A percentile compares a stretch with the other conserved stretches of the same genome.
phyloP scores from a whole-genome alignment of 1,140 invertebrate genomes.

The Rhopalosiphum maidis region DNA sequence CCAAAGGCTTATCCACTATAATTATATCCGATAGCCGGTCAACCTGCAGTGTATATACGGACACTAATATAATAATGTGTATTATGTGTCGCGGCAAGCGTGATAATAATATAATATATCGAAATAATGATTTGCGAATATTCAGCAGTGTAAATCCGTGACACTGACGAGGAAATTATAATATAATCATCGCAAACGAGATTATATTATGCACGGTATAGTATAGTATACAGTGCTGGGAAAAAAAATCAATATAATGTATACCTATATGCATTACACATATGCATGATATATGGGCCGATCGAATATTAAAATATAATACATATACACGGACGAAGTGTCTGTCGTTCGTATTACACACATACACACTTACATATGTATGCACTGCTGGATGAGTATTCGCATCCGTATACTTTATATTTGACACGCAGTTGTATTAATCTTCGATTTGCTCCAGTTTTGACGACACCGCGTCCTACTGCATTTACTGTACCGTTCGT shows the following conservation, averaged over 20 bases:
- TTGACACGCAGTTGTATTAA: conserved; percentile 28
- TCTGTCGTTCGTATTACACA: background rate
- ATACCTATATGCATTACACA: background rate
- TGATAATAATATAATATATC: background rate
- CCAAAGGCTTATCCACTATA: no score
- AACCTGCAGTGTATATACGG: background rate
- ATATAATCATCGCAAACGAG: background rate
- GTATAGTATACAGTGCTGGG: background rate
- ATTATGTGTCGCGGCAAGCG: background rate
- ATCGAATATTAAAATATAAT: conserved; percentile 11
- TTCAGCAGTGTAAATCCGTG: conserved; percentile 1
- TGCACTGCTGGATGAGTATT: background rate
- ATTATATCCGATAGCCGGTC: background rate
- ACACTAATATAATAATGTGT: background rate
- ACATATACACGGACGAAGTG: background rate
- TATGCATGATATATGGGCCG: background rate
- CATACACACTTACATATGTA: background rate
- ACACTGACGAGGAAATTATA: background rate
- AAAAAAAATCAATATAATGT: background rate
- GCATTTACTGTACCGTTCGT: background rate
- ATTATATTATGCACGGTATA: background rate
- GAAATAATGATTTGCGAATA: conserved; percentile 12
- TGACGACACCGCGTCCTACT: background rate
- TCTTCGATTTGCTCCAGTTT: conserved; percentile 34
- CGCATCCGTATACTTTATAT: background rate